These are phyloP conservation scores for Ladona fulva DNA, from an alignment of 1,140 invertebrate genomes.

Conservation along the genomic window DNA sequence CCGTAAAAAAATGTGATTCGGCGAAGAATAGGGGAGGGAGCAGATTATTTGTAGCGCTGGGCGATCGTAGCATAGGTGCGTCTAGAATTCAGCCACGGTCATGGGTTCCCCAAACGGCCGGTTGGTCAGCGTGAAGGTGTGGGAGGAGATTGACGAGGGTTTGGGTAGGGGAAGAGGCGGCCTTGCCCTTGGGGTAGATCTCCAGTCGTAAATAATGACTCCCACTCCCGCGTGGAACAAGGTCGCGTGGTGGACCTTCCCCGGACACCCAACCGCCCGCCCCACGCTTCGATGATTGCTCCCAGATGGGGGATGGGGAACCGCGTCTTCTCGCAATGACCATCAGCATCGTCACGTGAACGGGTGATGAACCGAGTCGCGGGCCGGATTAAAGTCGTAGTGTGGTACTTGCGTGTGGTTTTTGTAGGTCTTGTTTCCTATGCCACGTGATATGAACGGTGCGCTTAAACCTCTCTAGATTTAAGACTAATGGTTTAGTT, in stretches of 20 bases:
- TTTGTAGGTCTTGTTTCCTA: too few species aligned
- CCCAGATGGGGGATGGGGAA: too few species aligned
- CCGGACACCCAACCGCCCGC: neutral
- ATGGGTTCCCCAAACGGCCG: neutral
- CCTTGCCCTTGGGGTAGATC: neutral
- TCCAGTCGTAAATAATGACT: neutral
- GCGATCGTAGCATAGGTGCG: neutral
- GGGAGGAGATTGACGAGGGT: neutral
- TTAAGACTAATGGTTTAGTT: too few species aligned
- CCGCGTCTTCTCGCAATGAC: too few species aligned
- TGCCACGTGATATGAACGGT: too few species aligned
- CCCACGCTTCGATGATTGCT: neutral
- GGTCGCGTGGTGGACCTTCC: neutral
- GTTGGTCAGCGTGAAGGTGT: neutral
- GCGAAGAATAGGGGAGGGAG: neutral
- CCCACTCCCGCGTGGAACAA: neutral
- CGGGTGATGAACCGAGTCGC: too few species aligned
- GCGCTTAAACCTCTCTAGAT: too few species aligned
- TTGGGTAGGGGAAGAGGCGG: neutral
- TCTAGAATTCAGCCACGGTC: neutral
- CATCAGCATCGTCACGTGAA: too few species aligned
- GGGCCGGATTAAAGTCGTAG: too few species aligned
- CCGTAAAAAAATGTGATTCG: too few species aligned
- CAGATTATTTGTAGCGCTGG: neutral
- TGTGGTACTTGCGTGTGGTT: too few species aligned